Conservation (phyloP, 2,888 invertebrate species). For the Dyspetes luteomarginatus region DNA sequence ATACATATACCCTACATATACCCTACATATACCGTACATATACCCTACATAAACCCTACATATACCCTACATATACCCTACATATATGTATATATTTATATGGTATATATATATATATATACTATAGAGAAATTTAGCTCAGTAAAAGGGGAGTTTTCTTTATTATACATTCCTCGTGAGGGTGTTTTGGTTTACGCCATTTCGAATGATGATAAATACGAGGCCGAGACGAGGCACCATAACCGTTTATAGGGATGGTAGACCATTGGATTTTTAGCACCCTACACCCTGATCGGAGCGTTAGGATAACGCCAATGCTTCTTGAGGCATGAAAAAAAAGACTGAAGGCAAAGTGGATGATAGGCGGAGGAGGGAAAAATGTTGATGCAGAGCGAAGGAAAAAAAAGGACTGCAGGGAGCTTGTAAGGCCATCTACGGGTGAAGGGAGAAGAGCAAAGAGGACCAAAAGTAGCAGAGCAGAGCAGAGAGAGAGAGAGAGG, state of each 20-base stretch:
- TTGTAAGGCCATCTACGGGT: slow-evolving; percentile 9
- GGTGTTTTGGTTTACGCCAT: slow-evolving; percentile 10
- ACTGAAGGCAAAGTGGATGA: slow-evolving; percentile 8
- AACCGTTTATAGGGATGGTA: slow-evolving; percentile 67
- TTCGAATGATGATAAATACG: slow-evolving; percentile 71
- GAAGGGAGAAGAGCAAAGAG: background rate
- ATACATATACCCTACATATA: too few species aligned
- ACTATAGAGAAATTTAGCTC: background rate
- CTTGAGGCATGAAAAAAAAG: slow-evolving; percentile 34
- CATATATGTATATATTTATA: background rate
- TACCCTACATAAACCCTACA: too few species aligned
- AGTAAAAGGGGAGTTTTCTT: slow-evolving; percentile 19
- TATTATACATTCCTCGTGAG: slow-evolving; percentile 4
- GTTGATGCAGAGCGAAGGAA: slow-evolving; percentile 52
- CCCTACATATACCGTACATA: too few species aligned
- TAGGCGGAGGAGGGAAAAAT: slow-evolving; percentile 53
- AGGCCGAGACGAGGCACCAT: slow-evolving; percentile 60
- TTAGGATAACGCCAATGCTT: slow-evolving; percentile 16
- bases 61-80: too few species aligned
- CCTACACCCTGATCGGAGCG: slow-evolving; percentile 18
- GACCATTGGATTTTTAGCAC: slow-evolving; percentile 57
- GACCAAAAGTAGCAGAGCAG: background rate
- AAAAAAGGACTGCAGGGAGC: slow-evolving; percentile 20
- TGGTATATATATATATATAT: background rate
- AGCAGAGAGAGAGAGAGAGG: slow-evolving; percentile 18